phyloP scores from a whole-genome alignment of 2,113 vertebrate species.

The Tauraco erythrolophus region DNA sequence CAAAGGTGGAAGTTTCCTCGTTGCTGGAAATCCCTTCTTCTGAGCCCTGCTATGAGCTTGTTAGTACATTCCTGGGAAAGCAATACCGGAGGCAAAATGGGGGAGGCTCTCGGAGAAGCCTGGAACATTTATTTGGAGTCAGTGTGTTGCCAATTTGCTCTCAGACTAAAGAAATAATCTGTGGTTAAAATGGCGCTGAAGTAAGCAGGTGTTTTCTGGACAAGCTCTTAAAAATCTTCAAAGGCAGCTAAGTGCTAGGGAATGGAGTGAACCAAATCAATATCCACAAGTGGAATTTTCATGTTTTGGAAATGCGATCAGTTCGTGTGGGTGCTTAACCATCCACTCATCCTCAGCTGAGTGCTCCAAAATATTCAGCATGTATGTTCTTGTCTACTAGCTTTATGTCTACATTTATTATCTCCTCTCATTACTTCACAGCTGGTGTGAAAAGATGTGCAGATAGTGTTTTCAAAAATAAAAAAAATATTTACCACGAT shows the following conservation, averaged over 20 bases:
- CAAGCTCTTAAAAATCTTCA: not conserved
- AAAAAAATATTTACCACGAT: not conserved
- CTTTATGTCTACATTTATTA: not conserved
- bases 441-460: not conserved
- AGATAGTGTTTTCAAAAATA: not conserved
- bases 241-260: not conserved
- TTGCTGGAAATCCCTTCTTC: not conserved
- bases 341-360: not conserved
- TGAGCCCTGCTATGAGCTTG: not conserved
- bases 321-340: not conserved
- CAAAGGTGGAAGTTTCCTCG: not conserved
- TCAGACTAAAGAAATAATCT: not conserved
- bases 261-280: not conserved
- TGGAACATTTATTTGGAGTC: not conserved
- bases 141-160: not conserved
- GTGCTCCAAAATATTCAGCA: not conserved
- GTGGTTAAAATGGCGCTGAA: not conserved
- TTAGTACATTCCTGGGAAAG: not conserved
- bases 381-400: not conserved
- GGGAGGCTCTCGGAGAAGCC: not conserved
- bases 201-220: not conserved
- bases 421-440: not conserved
- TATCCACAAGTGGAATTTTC: not conserved
- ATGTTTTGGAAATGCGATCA: not conserved
- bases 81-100: not conserved